Conservation (phyloP, 37 sponge, comb jelly and placozoan species). For the Geodia barretti region DNA sequence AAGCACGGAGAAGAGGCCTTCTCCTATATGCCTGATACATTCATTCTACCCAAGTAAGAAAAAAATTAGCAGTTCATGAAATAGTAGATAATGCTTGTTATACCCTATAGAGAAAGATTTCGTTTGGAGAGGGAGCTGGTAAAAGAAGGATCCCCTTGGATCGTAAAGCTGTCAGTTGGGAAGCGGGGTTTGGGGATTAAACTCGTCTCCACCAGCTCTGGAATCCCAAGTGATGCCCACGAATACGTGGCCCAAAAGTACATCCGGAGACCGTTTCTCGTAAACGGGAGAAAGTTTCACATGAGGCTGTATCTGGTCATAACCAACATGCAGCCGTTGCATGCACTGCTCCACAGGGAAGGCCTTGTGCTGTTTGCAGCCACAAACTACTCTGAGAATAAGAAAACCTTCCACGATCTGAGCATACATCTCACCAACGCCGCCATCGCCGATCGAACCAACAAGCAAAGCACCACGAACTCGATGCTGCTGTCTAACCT, state of each 20-base stretch:
- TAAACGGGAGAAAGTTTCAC: conserved; percentile 83
- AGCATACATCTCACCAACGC: conserved; percentile 87
- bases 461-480: conserved; percentile 49
- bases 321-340: conserved; percentile 75
- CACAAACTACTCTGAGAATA: conserved; percentile 63
- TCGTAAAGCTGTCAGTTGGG: conserved; percentile 86
- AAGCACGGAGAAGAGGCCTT: conserved; percentile 66
- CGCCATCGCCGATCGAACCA: conserved; percentile 82
- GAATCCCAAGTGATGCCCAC: conserved; percentile 41
- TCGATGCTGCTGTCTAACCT: conserved; percentile 79
- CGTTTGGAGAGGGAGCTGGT: conserved; percentile 26
- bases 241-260: conserved; percentile 77
- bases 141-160: conserved; percentile 57
- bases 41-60: conserved; percentile 68
- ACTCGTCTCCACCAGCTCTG: conserved; percentile 22
- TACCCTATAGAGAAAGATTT: conserved; percentile 38
- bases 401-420: conserved; percentile 21
- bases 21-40: conserved; percentile 82
- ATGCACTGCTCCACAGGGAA: conserved; percentile 79
- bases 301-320: conserved; percentile 81
- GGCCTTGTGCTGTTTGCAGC: conserved; percentile 87
- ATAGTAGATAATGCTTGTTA: not conserved
- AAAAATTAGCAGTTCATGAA: no score
- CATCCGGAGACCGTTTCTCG: conserved; percentile 69
- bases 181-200: conserved; percentile 78